Evolutionary conservation across 2,113 vertebrate genomes (phyloP).

Genomic region (Ptilonorhynchus violaceus): DNA sequence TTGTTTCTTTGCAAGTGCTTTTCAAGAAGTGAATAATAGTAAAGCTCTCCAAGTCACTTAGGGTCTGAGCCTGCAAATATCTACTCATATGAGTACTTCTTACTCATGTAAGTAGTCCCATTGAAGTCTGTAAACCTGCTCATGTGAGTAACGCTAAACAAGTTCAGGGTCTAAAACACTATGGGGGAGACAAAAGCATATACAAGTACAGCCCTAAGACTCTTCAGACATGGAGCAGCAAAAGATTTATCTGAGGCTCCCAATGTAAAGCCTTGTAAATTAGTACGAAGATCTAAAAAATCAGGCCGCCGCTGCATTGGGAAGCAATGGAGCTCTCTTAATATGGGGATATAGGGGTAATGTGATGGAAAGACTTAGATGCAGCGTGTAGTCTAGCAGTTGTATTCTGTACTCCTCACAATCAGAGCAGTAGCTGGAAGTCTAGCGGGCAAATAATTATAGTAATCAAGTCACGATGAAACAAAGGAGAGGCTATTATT

Average conservation of each 20-base stretch:
- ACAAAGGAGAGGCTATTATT: conserved; percentile 72
- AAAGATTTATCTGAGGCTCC: conserved; percentile 69
- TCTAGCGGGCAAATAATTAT: conserved; percentile 72
- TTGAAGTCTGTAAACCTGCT: conserved; percentile 67
- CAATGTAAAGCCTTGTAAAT: conserved; percentile 65
- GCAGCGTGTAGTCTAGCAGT: conserved; percentile 49
- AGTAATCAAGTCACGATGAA: conserved; percentile 73
- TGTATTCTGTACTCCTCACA: conserved; percentile 59
- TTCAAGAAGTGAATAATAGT: conserved; percentile 68
- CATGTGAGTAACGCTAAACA: conserved; percentile 66
- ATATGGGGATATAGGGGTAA: conserved; percentile 60
- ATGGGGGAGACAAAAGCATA: conserved; percentile 64
- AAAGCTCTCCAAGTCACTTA: conserved; percentile 68
- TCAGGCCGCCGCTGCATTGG: conserved; percentile 53
- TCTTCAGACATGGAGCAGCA: conserved; percentile 65
- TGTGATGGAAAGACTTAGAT: conserved; percentile 63
- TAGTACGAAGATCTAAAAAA: conserved; percentile 68
- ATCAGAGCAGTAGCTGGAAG: conserved; percentile 70
- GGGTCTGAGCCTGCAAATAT: conserved; percentile 66
- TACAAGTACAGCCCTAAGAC: conserved; percentile 67
- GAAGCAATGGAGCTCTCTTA: conserved; percentile 72
- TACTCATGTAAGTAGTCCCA: conserved; percentile 61
- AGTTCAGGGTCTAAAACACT: conserved; percentile 68
- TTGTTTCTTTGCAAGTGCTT: conserved; percentile 69
- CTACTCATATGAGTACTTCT: conserved; percentile 64